Conservation (phyloP, 2,113 vertebrate genomes). For the Myotis lucifugus region DNA sequence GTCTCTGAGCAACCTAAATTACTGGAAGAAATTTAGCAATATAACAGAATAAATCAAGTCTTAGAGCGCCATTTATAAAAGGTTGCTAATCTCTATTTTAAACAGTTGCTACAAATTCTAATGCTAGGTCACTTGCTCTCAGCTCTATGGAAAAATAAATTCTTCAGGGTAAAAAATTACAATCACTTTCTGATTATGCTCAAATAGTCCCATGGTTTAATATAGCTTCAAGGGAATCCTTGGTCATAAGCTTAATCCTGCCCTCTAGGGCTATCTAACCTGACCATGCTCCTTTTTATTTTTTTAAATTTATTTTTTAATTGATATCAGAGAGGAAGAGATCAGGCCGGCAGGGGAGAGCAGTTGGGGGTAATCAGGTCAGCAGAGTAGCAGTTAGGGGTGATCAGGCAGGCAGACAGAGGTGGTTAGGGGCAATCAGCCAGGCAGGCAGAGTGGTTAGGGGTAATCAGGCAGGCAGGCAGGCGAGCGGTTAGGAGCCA, state of each 20-base stretch:
- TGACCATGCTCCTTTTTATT: background rate
- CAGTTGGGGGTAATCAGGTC: too few species aligned
- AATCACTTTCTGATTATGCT: background rate
- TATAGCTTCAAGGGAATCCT: background rate
- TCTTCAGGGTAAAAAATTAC: background rate
- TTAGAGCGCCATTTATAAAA: background rate
- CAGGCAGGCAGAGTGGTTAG: too few species aligned
- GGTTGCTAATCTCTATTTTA: background rate
- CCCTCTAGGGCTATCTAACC: background rate
- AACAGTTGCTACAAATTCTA: background rate
- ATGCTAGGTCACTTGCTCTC: background rate
- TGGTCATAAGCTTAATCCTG: background rate
- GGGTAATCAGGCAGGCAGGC: too few species aligned
- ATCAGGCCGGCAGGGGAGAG: too few species aligned
- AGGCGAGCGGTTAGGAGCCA: too few species aligned
- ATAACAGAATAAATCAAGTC: slow-evolving; percentile 6
- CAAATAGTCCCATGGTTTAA: background rate
- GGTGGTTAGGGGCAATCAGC: too few species aligned
- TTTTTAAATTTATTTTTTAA: too few species aligned
- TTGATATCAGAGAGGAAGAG: too few species aligned
- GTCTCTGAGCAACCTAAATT: background rate
- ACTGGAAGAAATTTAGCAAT: background rate
- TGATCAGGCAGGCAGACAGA: too few species aligned
- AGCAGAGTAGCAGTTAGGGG: too few species aligned
- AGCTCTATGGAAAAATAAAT: background rate